Conservation (phyloP, 2,797 vertebrate species). For the Centroberyx gerrardi region DNA sequence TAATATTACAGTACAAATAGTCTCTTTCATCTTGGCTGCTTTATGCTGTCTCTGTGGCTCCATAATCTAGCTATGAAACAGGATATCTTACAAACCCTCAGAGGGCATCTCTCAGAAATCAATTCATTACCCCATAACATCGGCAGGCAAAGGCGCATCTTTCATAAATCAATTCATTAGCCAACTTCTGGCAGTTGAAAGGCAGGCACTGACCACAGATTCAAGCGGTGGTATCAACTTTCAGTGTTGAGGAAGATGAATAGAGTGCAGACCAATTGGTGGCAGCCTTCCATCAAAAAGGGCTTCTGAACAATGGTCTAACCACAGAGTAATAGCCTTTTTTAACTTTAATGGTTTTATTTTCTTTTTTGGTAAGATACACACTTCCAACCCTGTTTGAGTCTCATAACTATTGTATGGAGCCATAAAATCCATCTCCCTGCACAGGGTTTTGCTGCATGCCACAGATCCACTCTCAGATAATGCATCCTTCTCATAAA, state of each 20-base stretch:
- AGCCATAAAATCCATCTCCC: slow-evolving; percentile 58
- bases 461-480: slow-evolving; percentile 52
- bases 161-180: slow-evolving; percentile 84
- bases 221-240: slow-evolving; percentile 77
- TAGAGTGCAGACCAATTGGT: slow-evolving; percentile 48
- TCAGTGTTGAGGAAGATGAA: slow-evolving; percentile 71
- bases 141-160: slow-evolving; percentile 73
- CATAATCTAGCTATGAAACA: slow-evolving; percentile 76
- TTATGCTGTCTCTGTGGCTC: slow-evolving; percentile 65
- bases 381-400: slow-evolving; percentile 31
- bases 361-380: slow-evolving; percentile 42
- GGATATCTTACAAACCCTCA: slow-evolving; percentile 70
- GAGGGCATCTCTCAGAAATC: slow-evolving; percentile 81
- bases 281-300: slow-evolving; percentile 68
- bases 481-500: slow-evolving; percentile 66
- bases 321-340: slow-evolving; percentile 49
- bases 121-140: slow-evolving; percentile 82
- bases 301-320: slow-evolving; percentile 49
- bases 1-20: slow-evolving; percentile 74
- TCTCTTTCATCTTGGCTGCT: slow-evolving; percentile 72
- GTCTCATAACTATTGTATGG: slow-evolving; percentile 66
- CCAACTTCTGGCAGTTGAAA: slow-evolving; percentile 78
- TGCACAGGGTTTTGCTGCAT: slow-evolving; percentile 32
- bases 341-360: slow-evolving; percentile 49
- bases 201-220: slow-evolving; percentile 78